A percentile compares a stretch with the other conserved stretches of the same genome.
Conservation (phyloP, 2,888 invertebrate species). For the Ariolimax columbianus region DNA sequence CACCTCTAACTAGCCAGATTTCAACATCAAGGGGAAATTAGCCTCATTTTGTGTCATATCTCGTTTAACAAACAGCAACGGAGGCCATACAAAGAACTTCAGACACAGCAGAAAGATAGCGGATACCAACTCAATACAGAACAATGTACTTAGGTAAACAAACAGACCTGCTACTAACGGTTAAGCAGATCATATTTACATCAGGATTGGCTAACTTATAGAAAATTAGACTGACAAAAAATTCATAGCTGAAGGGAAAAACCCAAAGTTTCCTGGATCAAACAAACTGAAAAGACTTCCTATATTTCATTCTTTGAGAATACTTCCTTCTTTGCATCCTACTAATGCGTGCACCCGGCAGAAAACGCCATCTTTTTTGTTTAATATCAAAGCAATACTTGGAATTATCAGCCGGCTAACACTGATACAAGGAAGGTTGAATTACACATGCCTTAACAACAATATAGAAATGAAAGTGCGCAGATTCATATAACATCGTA, state of each 20-base stretch:
- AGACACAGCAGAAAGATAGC: no score
- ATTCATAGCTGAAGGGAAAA: not conserved
- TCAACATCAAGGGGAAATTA: not conserved
- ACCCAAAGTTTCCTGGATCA: not conserved
- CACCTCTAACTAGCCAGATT: conserved; percentile 4
- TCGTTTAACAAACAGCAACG: not conserved
- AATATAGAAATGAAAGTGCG: no score
- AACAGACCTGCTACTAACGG: not conserved
- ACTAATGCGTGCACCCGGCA: no score
- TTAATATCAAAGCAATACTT: no score
- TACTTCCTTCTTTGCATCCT: no score
- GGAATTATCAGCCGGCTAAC: no score
- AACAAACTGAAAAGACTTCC: not conserved
- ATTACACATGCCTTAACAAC: no score
- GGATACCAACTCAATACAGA: not conserved
- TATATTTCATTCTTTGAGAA: no score
- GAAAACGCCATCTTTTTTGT: no score
- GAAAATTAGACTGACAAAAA: not conserved
- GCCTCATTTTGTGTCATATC: conserved; percentile 7
- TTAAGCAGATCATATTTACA: not conserved
- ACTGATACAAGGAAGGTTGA: no score
- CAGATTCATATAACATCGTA: no score
- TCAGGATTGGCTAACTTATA: no score
- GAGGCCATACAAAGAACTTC: conserved; percentile 5
- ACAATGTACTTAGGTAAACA: not conserved